phyloP scores from a whole-genome alignment of 2,113 vertebrate genomes.

The Herpailurus yagouaroundi region DNA sequence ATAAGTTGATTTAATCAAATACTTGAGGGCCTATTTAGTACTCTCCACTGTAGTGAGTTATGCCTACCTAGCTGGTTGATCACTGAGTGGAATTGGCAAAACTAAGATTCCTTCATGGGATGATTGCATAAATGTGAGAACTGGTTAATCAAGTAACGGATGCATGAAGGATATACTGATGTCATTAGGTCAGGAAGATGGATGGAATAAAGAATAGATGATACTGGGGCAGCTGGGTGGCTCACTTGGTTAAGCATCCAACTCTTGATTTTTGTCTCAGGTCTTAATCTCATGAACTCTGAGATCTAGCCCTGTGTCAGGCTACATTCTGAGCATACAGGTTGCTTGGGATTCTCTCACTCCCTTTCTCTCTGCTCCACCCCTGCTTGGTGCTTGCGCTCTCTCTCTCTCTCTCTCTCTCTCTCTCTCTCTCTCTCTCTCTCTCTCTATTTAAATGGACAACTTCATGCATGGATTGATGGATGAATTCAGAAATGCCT shows the following conservation, averaged over 20 bases:
- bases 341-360: too few species aligned
- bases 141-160: background rate
- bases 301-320: too few species aligned
- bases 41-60: background rate
- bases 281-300: too few species aligned
- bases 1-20: background rate
- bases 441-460: background rate
- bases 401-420: too few species aligned
- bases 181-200: background rate
- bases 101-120: background rate
- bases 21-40: background rate
- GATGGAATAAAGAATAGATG: background rate
- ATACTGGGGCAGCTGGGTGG: too few species aligned
- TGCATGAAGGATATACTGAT: background rate
- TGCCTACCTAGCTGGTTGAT: background rate
- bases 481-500: background rate
- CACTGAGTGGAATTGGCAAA: background rate
- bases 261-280: too few species aligned
- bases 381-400: too few species aligned
- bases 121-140: background rate
- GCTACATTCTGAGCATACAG: too few species aligned
- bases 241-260: too few species aligned
- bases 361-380: too few species aligned
- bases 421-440: too few species aligned
- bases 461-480: background rate